Evolutionary conservation across 2,888 invertebrate species (phyloP).

Genomic region (Nomada ferruginata): DNA sequence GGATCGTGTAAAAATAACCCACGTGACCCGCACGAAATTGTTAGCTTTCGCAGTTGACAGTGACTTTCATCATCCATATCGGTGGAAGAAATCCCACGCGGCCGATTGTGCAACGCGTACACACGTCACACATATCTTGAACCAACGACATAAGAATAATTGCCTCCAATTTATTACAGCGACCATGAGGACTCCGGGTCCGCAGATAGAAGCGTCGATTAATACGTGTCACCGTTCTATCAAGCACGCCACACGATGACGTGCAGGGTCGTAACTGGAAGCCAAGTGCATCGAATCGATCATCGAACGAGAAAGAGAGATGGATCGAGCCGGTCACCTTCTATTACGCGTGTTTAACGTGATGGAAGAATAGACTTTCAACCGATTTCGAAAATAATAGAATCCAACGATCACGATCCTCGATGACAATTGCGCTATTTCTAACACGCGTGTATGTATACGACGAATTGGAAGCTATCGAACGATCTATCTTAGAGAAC

Average conservation of each 20-base stretch:
- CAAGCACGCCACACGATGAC: conserved; percentile 33
- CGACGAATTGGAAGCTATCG: conserved; percentile 48
- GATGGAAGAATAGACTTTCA: neutral
- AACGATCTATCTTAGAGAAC: neutral
- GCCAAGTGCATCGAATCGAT: conserved; percentile 38
- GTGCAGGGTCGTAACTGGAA: conserved; percentile 8
- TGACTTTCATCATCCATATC: conserved; percentile 6
- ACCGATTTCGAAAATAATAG: neutral
- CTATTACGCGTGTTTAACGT: neutral
- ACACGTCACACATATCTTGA: neutral
- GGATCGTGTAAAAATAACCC: neutral
- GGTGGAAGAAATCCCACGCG: conserved; percentile 12
- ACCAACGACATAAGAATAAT: conserved; percentile 37
- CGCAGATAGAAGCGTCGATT: conserved; percentile 48
- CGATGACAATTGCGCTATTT: conserved; percentile 7
- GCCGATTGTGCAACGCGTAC: conserved; percentile 37
- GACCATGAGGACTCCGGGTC: conserved; percentile 16
- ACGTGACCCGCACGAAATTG: neutral
- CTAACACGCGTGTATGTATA: conserved; percentile 37
- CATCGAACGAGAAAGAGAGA: neutral
- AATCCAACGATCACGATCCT: neutral
- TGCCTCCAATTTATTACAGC: conserved; percentile 41
- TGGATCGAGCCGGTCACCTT: neutral
- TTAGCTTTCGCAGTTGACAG: conserved; percentile 21
- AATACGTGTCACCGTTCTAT: conserved; percentile 47